phyloP scores from a whole-genome alignment of 2,113 vertebrate species.

The Grus americana region DNA sequence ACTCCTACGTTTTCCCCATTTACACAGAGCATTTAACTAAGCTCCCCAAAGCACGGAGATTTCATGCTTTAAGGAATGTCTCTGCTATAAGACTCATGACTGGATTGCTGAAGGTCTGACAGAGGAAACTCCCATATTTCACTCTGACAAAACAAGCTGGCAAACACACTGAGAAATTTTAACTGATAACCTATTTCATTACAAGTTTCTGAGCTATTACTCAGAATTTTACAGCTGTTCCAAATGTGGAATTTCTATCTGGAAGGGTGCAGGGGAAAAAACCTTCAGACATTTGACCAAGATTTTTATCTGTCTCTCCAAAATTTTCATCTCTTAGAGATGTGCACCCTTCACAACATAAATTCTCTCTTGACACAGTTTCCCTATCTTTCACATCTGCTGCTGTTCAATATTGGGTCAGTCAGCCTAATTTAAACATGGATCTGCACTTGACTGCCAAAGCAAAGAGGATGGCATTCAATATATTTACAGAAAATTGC shows the following conservation, averaged over 20 bases:
- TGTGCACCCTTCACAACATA: neutral
- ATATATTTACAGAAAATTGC: slow-evolving; percentile 71
- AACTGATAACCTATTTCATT: neutral
- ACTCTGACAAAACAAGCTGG: neutral
- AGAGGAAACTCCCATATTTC: neutral
- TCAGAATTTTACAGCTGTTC: neutral
- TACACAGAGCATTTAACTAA: neutral
- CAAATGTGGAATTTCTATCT: neutral
- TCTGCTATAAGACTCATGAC: neutral
- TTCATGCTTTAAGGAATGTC: neutral
- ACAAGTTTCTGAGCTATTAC: neutral
- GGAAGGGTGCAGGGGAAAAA: neutral
- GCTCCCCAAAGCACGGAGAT: fast-evolving
- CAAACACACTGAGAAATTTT: neutral
- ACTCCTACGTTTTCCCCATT: neutral
- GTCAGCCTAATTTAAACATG: slow-evolving; percentile 55
- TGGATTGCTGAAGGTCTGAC: neutral
- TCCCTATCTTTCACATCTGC: slow-evolving; percentile 33
- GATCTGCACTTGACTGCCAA: slow-evolving; percentile 32
- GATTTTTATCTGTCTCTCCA: neutral
- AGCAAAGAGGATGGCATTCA: slow-evolving; percentile 47
- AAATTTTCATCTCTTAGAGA: neutral
- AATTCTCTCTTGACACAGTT: neutral
- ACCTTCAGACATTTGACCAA: neutral
- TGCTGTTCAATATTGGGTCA: slow-evolving; percentile 32